These are phyloP conservation scores for Delia radicum DNA, from an alignment of 1,140 invertebrate species.

Conservation along the genomic window DNA sequence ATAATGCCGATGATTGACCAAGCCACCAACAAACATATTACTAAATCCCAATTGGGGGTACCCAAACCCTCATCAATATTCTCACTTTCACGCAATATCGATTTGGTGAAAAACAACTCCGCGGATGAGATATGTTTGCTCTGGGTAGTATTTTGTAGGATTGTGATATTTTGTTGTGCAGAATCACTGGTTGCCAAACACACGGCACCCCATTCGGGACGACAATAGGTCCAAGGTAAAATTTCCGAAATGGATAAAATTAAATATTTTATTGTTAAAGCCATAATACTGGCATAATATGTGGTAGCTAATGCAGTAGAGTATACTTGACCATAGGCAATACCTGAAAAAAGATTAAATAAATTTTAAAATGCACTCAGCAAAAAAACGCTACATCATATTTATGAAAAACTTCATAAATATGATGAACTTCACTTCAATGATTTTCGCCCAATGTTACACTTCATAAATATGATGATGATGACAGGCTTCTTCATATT, in stretches of 20 bases:
- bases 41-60: slow-evolving; percentile 64
- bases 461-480: too few relatives aligned
- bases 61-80: slow-evolving; percentile 66
- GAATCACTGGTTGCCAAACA: slow-evolving; percentile 54
- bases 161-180: neutral
- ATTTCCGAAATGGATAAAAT: slow-evolving; percentile 63
- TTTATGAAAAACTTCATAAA: too few relatives aligned
- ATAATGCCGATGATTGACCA: slow-evolving; percentile 72
- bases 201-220: slow-evolving; percentile 60
- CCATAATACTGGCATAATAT: slow-evolving; percentile 73
- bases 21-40: slow-evolving; percentile 67
- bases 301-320: slow-evolving; percentile 72
- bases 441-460: too few relatives aligned
- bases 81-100: slow-evolving; percentile 61
- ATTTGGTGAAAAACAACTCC: slow-evolving; percentile 58
- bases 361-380: slow-evolving; percentile 8
- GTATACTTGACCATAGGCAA: slow-evolving; percentile 73
- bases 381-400: too few relatives aligned
- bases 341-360: slow-evolving; percentile 56
- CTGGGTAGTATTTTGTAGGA: neutral
- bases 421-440: too few relatives aligned
- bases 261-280: slow-evolving; percentile 69
- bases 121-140: slow-evolving; percentile 46
- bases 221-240: slow-evolving; percentile 70
- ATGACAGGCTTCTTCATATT: too few relatives aligned